Percentiles rank a stretch among this genome's conserved stretches.
Conservation (phyloP, 2,888 invertebrate species). For the Spatulosminthurus flaviceps region DNA sequence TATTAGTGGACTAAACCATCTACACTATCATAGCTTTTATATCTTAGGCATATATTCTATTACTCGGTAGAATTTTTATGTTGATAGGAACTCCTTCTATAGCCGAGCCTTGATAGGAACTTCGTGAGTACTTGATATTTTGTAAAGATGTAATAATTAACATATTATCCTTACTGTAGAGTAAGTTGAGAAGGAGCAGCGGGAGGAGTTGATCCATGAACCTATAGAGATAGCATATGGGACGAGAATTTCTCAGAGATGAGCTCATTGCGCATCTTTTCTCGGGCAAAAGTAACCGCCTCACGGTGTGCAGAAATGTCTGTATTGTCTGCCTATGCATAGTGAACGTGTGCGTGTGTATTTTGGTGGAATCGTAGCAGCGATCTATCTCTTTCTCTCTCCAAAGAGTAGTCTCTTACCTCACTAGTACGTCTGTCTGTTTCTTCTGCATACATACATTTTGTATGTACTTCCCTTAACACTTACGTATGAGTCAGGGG, state of each 20-base stretch:
- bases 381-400: no score
- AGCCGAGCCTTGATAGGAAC: no score
- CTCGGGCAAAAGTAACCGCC: constrained; percentile 8
- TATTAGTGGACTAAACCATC: no score
- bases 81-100: no score
- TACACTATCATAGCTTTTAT: no score
- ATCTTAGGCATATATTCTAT: no score
- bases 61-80: no score
- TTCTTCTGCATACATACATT: neutral
- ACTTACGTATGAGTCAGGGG: no score
- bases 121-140: neutral
- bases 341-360: neutral
- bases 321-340: constrained; percentile 10
- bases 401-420: no score
- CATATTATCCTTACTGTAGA: constrained; percentile 1
- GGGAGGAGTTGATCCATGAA: constrained; percentile 5
- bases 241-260: constrained; percentile 10
- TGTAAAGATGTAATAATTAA: neutral
- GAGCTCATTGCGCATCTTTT: constrained; percentile 18
- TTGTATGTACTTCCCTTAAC: neutral
- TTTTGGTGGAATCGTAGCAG: neutral
- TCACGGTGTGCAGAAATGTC: constrained; percentile 12
- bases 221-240: neutral
- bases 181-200: constrained; percentile 4
- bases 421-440: neutral